Evolutionary conservation across 2,113 vertebrate species (phyloP).

Genomic region (Meriones unguiculatus): DNA sequence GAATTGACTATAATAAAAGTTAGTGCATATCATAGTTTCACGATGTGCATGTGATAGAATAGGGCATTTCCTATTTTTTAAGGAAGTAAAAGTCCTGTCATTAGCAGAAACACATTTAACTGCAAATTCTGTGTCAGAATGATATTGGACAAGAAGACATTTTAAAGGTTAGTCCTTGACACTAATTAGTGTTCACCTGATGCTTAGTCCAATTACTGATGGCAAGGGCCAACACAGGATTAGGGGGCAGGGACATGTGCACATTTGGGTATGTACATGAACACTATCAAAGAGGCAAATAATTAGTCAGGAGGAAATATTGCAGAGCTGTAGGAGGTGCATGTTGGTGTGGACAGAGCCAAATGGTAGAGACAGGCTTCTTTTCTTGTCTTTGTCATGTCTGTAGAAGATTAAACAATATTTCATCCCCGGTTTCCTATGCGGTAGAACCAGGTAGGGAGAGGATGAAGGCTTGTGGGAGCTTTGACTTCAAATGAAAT

Average conservation of each 20-base stretch:
- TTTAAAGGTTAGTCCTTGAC: not conserved
- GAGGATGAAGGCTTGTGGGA: not conserved
- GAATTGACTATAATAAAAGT: not conserved
- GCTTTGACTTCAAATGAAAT: slow-evolving; percentile 36
- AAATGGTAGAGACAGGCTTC: not conserved
- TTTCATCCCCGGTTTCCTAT: not conserved
- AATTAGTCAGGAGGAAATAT: not conserved
- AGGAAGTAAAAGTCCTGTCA: not conserved
- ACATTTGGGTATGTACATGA: too few relatives aligned
- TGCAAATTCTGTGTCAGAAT: not conserved
- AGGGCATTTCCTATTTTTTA: not conserved
- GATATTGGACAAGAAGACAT: not conserved
- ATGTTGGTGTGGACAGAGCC: not conserved
- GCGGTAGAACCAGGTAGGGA: not conserved
- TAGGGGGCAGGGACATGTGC: not conserved
- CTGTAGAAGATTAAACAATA: slow-evolving; percentile 34
- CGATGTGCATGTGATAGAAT: not conserved
- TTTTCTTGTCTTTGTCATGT: not conserved
- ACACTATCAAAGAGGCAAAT: not conserved
- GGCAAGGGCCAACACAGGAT: not conserved
- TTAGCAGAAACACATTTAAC: not conserved
- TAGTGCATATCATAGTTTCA: not conserved
- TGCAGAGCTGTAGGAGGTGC: not conserved
- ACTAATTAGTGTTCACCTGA: not conserved
- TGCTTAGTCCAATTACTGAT: not conserved